Evolutionary conservation across 2,888 invertebrate genomes (phyloP).

Genomic region (Tenthredo distinguenda): DNA sequence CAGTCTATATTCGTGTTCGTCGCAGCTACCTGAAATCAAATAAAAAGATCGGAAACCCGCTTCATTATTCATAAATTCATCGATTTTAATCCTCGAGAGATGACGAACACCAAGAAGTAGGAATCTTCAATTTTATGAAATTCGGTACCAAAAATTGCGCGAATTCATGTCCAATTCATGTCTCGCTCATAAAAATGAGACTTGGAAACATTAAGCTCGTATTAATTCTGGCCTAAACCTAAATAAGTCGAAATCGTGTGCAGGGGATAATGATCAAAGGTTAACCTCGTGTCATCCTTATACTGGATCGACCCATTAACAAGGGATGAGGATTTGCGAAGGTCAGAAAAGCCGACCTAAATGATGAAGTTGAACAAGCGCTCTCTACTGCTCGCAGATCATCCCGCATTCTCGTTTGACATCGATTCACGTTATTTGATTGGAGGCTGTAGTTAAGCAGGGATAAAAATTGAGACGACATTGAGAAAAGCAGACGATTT

Average conservation of each 20-base stretch:
- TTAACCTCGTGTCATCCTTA: constrained; percentile 34
- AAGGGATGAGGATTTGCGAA: constrained; percentile 26
- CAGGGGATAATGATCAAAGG: constrained; percentile 16
- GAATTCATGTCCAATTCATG: not conserved
- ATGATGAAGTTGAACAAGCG: constrained; percentile 14
- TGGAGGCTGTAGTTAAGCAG: not conserved
- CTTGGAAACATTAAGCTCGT: not conserved
- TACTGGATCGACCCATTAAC: constrained; percentile 24
- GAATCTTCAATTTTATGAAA: not conserved
- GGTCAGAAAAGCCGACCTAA: constrained; percentile 35
- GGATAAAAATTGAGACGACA: not conserved
- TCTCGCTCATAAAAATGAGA: not conserved
- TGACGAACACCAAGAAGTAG: not conserved
- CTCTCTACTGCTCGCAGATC: not conserved
- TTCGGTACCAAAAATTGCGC: not conserved
- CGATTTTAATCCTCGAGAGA: not conserved
- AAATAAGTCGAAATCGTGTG: not conserved
- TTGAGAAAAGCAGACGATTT: not conserved
- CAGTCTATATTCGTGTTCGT: constrained; percentile 87
- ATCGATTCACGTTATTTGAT: not conserved
- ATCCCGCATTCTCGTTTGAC: not conserved
- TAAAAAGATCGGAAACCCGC: not conserved
- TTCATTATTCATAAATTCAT: not conserved
- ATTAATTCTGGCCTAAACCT: not conserved
- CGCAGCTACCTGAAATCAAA: constrained; percentile 68